Evolutionary conservation across 2,888 invertebrate species (phyloP), one percentile per base, ranked within the genome.

Genomic region (Ochropleura leucogaster): DNA sequence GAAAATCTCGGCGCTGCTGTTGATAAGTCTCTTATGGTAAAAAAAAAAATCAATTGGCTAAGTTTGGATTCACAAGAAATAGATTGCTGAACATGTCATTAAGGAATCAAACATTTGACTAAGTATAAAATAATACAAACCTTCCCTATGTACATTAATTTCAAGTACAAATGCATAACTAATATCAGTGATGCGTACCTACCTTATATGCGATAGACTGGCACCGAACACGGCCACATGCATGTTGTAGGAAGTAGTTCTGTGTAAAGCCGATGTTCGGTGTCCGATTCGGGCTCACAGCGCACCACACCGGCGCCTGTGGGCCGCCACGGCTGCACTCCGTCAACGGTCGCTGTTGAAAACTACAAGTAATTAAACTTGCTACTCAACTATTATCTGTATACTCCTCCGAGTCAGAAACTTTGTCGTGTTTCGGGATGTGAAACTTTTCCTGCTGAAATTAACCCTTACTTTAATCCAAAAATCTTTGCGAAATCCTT

Each of bases 351-450:
- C 85, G 85, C 87, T 87, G 81, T 87, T 90, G 89, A 90, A 92
- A 92, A 92, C 92, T 90, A 91, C 90, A 95, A 95, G 95, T 95
- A 95, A 95, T 95, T 95, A 95, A 96, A 95, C 93, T 95, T 91
- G 93, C 93, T 93, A 94, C 92, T 93, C 91, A 93, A 94, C 95
- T 94, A 94, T 94, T 95, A 95, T 94, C 95, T 92, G 92, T 89
- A 89, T 90, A 91, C 91, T 91, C 89, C 89, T 88, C 86, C 83
- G 88, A 94, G 93, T 92, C 93, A 92, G 85, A 88, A 95, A 95
- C 92, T 95, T 93, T 79, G 80, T 86, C 93, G 88, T 92, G 92
- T 93, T 92, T 90, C 87, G 89, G 90, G 90, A 92, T 93, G 91
- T 90, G 90, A 90, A 94, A 95, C 92, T 94, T 94, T 93, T 91